Conservation (phyloP, 2,888 invertebrate species). For the Mimas tiliae region DNA sequence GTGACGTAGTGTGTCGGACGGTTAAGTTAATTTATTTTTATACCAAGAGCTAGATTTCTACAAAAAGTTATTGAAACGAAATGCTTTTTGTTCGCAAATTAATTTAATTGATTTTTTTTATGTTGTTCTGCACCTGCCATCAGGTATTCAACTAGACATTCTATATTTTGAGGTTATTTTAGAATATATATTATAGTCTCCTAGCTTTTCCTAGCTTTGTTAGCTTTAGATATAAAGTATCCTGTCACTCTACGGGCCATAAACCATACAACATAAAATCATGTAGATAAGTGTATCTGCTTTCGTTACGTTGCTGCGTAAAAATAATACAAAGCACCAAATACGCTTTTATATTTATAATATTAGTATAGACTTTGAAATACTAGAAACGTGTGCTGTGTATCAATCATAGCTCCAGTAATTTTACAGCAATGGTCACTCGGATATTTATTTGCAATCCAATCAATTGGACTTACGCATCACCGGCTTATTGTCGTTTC, state of each 20-base stretch:
- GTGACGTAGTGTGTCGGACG: slow-evolving; percentile 60
- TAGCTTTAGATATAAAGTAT: too few species aligned
- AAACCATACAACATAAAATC: too few species aligned
- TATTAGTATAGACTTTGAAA: not conserved
- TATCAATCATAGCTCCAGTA: not conserved
- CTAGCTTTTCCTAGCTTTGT: too few species aligned
- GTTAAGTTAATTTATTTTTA: slow-evolving; percentile 72
- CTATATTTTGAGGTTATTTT: not conserved
- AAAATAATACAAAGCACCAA: too few species aligned
- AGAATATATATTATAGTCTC: too few species aligned
- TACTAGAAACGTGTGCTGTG: not conserved
- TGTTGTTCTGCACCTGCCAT: not conserved
- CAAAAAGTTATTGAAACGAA: slow-evolving; percentile 54
- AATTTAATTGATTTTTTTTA: slow-evolving; percentile 26
- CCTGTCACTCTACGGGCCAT: too few species aligned
- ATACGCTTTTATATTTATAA: too few species aligned
- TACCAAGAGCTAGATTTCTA: slow-evolving; percentile 20
- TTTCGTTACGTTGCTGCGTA: too few species aligned
- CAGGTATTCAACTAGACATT: not conserved
- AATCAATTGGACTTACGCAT: not conserved
- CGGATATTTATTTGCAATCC: not conserved
- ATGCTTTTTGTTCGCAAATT: slow-evolving; percentile 45
- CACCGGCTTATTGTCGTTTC: not conserved
- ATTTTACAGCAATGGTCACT: not conserved
- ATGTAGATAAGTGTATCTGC: too few species aligned